Evolutionary conservation across 30 jellyfish, hydroid and myxozoan genomes (phyloP).

Genomic region (Hydra vulgaris): DNA sequence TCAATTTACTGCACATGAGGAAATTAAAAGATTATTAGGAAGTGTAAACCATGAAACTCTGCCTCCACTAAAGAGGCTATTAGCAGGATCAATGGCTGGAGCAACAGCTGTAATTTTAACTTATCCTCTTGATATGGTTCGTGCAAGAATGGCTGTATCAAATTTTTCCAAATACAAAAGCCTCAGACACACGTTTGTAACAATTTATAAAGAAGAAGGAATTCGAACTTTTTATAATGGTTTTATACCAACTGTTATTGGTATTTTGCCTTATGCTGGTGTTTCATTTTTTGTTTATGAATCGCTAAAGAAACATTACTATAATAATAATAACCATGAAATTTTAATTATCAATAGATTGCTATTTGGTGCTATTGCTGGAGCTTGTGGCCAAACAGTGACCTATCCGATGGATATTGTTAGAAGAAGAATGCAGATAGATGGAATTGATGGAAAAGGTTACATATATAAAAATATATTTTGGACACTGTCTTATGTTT

Average conservation of each 20-base stretch:
- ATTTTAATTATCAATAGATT: conserved; percentile 45
- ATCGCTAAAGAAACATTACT: conserved; percentile 55
- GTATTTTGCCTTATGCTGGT: conserved; percentile 98
- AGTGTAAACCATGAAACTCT: conserved; percentile 39
- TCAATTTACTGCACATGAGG: conserved; percentile 87
- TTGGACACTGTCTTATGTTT: conserved; percentile 28
- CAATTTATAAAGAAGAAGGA: conserved; percentile 72
- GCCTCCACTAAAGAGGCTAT: conserved; percentile 68
- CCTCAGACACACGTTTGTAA: conserved; percentile 52
- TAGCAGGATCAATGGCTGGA: conserved; percentile 90
- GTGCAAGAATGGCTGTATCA: conserved; percentile 93
- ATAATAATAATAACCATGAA: conserved; percentile 37
- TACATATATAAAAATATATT: conserved; percentile 50
- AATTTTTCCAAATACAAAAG: conserved; percentile 37
- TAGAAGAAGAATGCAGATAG: conserved; percentile 95
- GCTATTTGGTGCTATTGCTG: conserved; percentile 88
- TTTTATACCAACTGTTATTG: conserved; percentile 67
- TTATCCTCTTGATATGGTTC: conserved; percentile 88
- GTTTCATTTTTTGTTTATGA: conserved; percentile 83
- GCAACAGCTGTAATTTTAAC: conserved; percentile 57
- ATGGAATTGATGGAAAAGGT: conserved; percentile 83
- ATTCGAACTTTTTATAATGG: conserved; percentile 75
- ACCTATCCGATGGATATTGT: conserved; percentile 94
- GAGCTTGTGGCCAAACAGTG: conserved; percentile 69
- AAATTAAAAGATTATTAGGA: conserved; percentile 47